These are phyloP conservation scores for Drosophila teissieri DNA, from an alignment of 1,140 invertebrate species.

Conservation along the genomic window DNA sequence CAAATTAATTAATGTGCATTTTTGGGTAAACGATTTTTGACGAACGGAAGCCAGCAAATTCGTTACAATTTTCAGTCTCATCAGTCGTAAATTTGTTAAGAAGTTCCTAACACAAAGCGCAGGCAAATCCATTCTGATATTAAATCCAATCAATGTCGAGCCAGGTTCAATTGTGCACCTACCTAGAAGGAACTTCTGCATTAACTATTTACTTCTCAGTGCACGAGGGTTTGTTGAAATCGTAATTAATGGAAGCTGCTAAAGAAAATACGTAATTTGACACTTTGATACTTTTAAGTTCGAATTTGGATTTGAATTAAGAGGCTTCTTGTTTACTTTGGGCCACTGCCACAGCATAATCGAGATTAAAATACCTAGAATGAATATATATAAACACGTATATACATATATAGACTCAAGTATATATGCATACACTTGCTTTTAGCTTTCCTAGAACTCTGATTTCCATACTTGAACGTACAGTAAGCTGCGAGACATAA, in stretches of 20 bases:
- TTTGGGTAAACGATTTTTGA: conserved; percentile 31
- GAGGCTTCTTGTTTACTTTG: conserved; percentile 26
- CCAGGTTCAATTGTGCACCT: conserved; percentile 28
- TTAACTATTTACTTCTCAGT: conserved; percentile 57
- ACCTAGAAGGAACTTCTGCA: conserved; percentile 54
- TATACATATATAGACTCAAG: conserved; percentile 52
- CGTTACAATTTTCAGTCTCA: conserved; percentile 37
- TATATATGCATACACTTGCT: conserved; percentile 74
- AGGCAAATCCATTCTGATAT: conserved; percentile 22
- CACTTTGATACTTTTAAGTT: conserved; percentile 20
- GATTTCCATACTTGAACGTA: conserved; percentile 65
- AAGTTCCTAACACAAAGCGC: conserved; percentile 61
- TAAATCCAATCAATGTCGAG: conserved; percentile 28
- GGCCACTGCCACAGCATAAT: conserved; percentile 61
- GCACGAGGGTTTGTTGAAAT: conserved; percentile 5
- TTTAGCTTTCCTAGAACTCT: conserved; percentile 79
- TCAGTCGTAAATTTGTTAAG: conserved; percentile 58
- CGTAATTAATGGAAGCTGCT: conserved; percentile 24
- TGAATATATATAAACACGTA: conserved; percentile 53
- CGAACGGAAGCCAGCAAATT: conserved; percentile 26
- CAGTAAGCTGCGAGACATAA: conserved; percentile 46
- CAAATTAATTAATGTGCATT: conserved; percentile 43
- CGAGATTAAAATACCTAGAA: conserved; percentile 58
- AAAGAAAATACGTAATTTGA: conserved; percentile 40
- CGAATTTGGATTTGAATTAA: conserved; percentile 33